Evolutionary conservation across 1,140 invertebrate genomes (phyloP).

Genomic region (Trachelipus rathkii): DNA sequence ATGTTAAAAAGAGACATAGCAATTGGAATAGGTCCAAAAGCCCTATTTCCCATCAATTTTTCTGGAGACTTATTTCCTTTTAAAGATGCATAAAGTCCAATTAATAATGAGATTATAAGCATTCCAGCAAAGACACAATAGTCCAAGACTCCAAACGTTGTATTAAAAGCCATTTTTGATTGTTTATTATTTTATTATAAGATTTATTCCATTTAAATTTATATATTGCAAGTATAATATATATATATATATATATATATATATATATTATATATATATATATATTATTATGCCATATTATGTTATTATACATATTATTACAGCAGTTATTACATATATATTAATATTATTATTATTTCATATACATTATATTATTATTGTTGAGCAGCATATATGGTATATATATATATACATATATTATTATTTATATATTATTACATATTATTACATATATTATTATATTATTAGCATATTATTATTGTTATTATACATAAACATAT

Average conservation of each 20-base stretch:
- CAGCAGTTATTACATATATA: no score
- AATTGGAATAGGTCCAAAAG: background rate
- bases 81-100: slow-evolving; percentile 8
- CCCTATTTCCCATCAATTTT: slow-evolving; percentile 7
- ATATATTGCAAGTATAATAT: background rate
- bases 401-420: no score
- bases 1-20: background rate
- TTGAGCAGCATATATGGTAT: no score
- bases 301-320: no score
- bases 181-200: background rate
- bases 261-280: background rate
- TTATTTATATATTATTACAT: no score
- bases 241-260: background rate
- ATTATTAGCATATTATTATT: no score
- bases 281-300: background rate
- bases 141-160: background rate
- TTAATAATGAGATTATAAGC: background rate
- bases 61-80: slow-evolving; percentile 9
- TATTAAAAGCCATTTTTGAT: background rate
- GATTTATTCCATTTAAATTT: background rate
- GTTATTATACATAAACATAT: no score
- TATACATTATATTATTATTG: no score
- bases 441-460: no score
- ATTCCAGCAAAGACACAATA: background rate
- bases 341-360: no score